Evolutionary conservation across 2,113 vertebrate genomes (phyloP), one percentile per base, ranked within the genome.

Genomic region (Lophochroa leadbeateri): DNA sequence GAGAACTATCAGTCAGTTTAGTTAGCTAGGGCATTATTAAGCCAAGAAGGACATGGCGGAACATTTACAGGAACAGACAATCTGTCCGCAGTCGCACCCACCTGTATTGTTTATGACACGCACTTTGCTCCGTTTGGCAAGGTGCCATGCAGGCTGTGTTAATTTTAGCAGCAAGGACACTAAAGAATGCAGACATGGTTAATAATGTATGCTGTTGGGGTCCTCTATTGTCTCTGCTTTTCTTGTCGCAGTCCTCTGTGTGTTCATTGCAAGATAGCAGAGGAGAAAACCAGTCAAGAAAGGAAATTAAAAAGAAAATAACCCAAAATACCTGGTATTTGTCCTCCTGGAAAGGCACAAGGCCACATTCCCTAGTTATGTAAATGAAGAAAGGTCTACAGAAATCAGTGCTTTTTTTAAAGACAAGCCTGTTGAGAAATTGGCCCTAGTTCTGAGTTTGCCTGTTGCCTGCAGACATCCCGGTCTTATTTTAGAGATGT

Each of bases 141-240:
- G 29, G 43, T 20, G 88, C 88, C 84, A 64, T 3, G 0, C 0
- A 7, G 31, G 70, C 75, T 85, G 75, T 53, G 84, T 86, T 93
- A 68, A 78, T 91, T 95, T 94, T 91, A 86, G 85, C 95, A 93
- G 67, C 91, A 86, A 86, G 86, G 81, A 57, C 82, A 87, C 72
- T 63, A 43, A 83, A 35, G 75, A 94, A 90, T 65, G 85, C 76
- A 88, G 81, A 43, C 70, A 8, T 31, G 89, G 65, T 85, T 88
- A 81, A 93, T 91, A 88, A 91, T 85, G 76, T 39, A 82, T 89
- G 79, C 72, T 72, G 61, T 14, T 28, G 82, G 78, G 79, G 69
- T 82, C 82, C n/a, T 63, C 67, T 39, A 3, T 77, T 84, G 74
- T 81, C 74, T 90, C 92, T 31, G 70, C 35, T 64, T 80, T 72